Evolutionary conservation across 2,797 vertebrate genomes (phyloP), one percentile per base, ranked within the genome.

Genomic region (Eospalax fontanierii): DNA sequence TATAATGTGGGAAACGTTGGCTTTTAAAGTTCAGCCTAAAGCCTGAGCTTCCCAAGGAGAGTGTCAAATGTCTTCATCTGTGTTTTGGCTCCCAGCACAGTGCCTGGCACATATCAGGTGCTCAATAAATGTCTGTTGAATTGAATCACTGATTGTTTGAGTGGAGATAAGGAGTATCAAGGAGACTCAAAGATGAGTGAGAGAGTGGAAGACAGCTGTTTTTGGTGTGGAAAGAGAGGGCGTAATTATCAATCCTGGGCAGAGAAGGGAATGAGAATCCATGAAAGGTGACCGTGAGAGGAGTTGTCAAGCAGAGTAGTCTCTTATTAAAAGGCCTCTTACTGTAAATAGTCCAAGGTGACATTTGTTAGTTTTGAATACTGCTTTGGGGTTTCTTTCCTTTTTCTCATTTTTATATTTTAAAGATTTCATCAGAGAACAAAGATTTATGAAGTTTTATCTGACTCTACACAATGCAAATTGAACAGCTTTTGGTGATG

Each of bases 381-480:
- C 90, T 97, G 57, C 40, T 97, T 97, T 97, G 59, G 66, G 26
- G 7, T 30, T 90, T 91, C 54, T 96, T 96, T 88, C 15, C 43
- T 18, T 96, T 70, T 54, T 96, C 96, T 97, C 87, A 92, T 97
- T 98, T 97, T 98, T 97, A 86, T 97, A 98, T 96, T 98, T 98
- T 97, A 94, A 96, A 96, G 96, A 90, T 97, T 98, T 97, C 97
- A 97, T 96, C 94, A 89, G 76, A 95, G 90, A n/a, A 84, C 80
- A 0, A 79, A 85, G 73, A 78, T 94, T 94, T 96, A 86, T 95
- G 93, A 76, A 54, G 70, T 91, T 97, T 97, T 92, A 59, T 96
- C 95, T 97, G 92, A 95, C 74, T 96, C 95, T 97, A 95, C 97
- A 97, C 97, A 97, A 97, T 96, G 89, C 90, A 93, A 98, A 96